phyloP scores from a whole-genome alignment of 2,113 vertebrate genomes.

The Cottus gobio region DNA sequence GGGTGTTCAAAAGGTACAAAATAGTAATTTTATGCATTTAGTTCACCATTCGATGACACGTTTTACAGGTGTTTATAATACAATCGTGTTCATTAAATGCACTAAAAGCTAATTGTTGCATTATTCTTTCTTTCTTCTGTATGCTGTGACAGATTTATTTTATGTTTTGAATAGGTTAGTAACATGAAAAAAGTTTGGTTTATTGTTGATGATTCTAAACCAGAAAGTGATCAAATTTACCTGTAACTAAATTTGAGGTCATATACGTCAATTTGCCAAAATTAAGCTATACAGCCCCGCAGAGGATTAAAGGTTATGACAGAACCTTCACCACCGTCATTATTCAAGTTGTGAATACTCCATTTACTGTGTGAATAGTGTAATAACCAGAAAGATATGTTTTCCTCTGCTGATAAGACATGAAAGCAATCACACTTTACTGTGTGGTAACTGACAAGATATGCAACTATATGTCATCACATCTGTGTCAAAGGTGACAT shows the following conservation, averaged over 20 bases:
- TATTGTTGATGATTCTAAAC: not conserved
- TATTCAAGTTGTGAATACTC: conserved; percentile 27
- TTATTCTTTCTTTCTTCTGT: not conserved
- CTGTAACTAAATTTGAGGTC: not conserved
- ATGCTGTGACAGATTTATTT: not conserved
- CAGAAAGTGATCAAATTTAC: not conserved
- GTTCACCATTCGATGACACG: not conserved
- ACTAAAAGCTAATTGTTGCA: no score
- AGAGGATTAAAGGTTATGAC: conserved; percentile 20
- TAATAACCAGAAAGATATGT: conserved; percentile 15
- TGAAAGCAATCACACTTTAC: conserved; percentile 5
- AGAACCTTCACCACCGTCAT: conserved; percentile 16
- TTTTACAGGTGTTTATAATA: not conserved
- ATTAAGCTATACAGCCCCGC: not conserved
- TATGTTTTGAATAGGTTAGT: not conserved
- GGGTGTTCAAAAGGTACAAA: no score
- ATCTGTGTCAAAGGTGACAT: not conserved
- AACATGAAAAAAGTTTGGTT: not conserved
- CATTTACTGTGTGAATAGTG: not conserved
- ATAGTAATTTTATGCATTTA: not conserved
- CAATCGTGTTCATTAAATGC: not conserved
- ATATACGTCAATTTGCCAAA: not conserved
- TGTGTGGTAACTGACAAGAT: not conserved
- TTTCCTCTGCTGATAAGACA: conserved; percentile 11
- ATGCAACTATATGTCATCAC: not conserved